Evolutionary conservation across 2,888 invertebrate genomes (phyloP), one percentile per base, ranked within the genome.

Genomic region (Acleris sparsana): DNA sequence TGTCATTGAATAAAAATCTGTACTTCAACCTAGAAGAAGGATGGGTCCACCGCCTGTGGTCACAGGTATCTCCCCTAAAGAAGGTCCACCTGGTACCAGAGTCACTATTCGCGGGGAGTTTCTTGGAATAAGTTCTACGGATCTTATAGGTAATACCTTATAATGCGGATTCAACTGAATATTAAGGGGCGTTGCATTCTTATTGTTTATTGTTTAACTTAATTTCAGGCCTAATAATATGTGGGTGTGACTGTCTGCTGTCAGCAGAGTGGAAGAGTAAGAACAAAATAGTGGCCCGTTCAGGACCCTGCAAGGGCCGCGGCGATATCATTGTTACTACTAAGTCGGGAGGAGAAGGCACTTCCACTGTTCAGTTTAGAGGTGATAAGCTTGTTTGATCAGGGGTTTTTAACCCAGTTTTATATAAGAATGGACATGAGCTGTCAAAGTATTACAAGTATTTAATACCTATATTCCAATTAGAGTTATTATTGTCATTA

Each of bases 261-360:
- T 97, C 99, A 16, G 98, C 98, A 0, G 99, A 99, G 93, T 99
- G 99, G 99, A 98, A 98, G 82, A 98, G 99, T 1, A 94, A 96
- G 43, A 99, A 98, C 82, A 99, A 99, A 93, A 98, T 99, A 71
- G 96, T 99, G 59, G 99, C 99, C 0, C 95, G 99, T 65, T 97
- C 99, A 5, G 99, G 99, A 0, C 96, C 97, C 1, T 97, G 97
- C 39, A 97, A 97, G 83, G 97, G 97, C 5, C 94, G 96, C 70
- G 98, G 99, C 2, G 98, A 99, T 83, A 97, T 99, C 67, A 96
- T 98, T 79, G 96, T 98, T 0, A 96, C 96, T 0, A 99, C 99
- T 0, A 93, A 94, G 63, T 95, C 95, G 67, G 99, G 97, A 56
- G 98, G 98, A 2, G 94, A 94, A 78, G 99, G 99, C 51, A 95